phyloP scores from a whole-genome alignment of 1,140 invertebrate species.

The Diabrotica virgifera region DNA sequence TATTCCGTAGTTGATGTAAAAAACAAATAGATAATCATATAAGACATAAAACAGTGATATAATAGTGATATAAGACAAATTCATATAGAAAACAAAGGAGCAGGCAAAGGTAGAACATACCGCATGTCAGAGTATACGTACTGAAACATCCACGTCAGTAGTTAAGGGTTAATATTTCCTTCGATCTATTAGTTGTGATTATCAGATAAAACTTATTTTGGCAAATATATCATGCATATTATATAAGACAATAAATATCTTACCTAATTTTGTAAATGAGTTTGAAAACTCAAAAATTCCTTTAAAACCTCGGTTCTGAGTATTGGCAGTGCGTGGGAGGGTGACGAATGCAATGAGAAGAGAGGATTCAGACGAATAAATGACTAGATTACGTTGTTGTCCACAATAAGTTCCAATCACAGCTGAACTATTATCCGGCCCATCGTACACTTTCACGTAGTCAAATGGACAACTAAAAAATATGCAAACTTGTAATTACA shows the following conservation, averaged over 20 bases:
- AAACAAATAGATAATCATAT: too few relatives aligned
- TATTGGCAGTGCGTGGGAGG: constrained; percentile 81
- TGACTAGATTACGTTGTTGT: constrained; percentile 90
- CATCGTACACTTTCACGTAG: constrained; percentile 95
- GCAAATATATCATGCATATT: too few relatives aligned
- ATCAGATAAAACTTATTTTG: too few relatives aligned
- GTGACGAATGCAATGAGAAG: constrained; percentile 89
- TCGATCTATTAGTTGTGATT: too few relatives aligned
- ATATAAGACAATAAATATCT: constrained; percentile 33
- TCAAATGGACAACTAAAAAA: constrained; percentile 93
- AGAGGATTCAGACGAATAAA: constrained; percentile 88
- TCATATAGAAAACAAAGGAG: too few relatives aligned
- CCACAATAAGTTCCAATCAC: constrained; percentile 97
- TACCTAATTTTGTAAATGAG: constrained; percentile 93
- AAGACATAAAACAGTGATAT: too few relatives aligned
- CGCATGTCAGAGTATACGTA: too few relatives aligned
- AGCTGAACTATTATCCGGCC: constrained; percentile 76
- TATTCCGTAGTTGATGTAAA: too few relatives aligned
- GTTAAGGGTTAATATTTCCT: too few relatives aligned
- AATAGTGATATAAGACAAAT: too few relatives aligned
- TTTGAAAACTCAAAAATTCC: constrained; percentile 95
- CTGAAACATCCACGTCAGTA: too few relatives aligned
- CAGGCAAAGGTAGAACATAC: too few relatives aligned
- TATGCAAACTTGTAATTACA: not conserved
- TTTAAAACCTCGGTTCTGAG: constrained; percentile 92